Percentiles rank a stretch among this genome's conserved stretches.
phyloP scores from a whole-genome alignment of 1,140 invertebrate genomes.

The Parapsyche elsis region DNA sequence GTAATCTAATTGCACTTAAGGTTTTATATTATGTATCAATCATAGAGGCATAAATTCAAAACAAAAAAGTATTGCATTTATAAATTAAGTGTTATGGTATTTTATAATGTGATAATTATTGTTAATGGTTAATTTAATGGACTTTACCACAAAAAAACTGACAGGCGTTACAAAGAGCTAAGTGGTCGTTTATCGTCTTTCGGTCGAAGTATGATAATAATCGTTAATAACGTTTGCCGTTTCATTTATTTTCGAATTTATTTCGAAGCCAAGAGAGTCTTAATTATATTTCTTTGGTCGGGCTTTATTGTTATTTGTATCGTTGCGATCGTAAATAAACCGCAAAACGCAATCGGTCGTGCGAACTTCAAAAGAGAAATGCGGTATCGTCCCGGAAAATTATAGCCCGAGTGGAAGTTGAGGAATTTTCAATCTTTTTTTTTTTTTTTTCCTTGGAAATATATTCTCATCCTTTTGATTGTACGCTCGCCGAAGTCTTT shows the following conservation, averaged over 20 bases:
- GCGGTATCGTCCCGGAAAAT: constrained; percentile 2
- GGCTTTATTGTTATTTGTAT: constrained; percentile 24
- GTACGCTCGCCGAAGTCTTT: too few relatives aligned
- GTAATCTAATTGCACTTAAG: too few relatives aligned
- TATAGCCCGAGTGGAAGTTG: background rate
- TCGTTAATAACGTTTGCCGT: constrained; percentile 18
- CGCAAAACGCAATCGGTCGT: constrained; percentile 27
- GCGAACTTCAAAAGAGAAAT: constrained; percentile 9
- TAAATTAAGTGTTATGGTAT: too few relatives aligned
- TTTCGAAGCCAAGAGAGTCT: background rate
- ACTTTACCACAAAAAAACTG: too few relatives aligned
- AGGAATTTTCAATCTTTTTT: background rate
- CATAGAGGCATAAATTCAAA: too few relatives aligned
- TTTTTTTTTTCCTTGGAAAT: too few relatives aligned
- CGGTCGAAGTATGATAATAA: constrained; percentile 6
- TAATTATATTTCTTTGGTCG: background rate
- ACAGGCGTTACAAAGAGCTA: background rate
- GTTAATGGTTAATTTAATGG: too few relatives aligned
- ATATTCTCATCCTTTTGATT: too few relatives aligned
- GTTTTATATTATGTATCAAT: too few relatives aligned
- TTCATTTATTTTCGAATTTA: constrained; percentile 26
- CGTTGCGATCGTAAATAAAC: constrained; percentile 3
- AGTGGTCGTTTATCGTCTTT: background rate
- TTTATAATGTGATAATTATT: too few relatives aligned
- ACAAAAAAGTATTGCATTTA: too few relatives aligned